Percentiles rank a stretch among this genome's conserved stretches.
phyloP scores from a whole-genome alignment of 1,140 invertebrate genomes.

The Habropoda laboriosa region DNA sequence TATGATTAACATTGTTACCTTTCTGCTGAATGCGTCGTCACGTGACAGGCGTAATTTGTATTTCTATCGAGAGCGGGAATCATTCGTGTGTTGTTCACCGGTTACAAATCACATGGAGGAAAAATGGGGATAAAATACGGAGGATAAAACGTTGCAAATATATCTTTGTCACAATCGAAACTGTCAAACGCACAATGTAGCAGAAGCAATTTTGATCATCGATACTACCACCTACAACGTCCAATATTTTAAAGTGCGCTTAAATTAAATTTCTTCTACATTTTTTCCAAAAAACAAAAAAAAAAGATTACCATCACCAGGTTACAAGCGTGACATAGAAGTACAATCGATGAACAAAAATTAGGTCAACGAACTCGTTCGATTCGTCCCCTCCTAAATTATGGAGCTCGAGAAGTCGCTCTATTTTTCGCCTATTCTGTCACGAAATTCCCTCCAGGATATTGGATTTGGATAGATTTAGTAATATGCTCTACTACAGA shows the following conservation, averaged over 20 bases:
- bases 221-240: no score
- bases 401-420: not conserved
- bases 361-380: not conserved
- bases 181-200: no score
- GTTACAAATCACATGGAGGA: not conserved
- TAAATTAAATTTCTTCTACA: no score
- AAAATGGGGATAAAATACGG: not conserved
- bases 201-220: no score
- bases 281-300: no score
- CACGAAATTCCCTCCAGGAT: conserved; percentile 23
- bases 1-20: conserved; percentile 17
- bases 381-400: not conserved
- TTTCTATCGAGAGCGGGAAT: not conserved
- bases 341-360: not conserved
- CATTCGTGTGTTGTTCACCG: no score
- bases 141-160: no score
- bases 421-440: conserved; percentile 31
- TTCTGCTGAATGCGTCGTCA: not conserved
- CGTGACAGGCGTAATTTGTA: conserved; percentile 6
- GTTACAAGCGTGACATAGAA: not conserved
- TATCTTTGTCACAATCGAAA: no score
- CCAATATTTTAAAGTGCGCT: no score
- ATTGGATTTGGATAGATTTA: conserved; percentile 44
- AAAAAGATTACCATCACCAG: no score
- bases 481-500: conserved; percentile 24